Base-by-base conservation (phyloP, 2,797 vertebrate genomes). In the Bradypodion pumilum region DNA sequence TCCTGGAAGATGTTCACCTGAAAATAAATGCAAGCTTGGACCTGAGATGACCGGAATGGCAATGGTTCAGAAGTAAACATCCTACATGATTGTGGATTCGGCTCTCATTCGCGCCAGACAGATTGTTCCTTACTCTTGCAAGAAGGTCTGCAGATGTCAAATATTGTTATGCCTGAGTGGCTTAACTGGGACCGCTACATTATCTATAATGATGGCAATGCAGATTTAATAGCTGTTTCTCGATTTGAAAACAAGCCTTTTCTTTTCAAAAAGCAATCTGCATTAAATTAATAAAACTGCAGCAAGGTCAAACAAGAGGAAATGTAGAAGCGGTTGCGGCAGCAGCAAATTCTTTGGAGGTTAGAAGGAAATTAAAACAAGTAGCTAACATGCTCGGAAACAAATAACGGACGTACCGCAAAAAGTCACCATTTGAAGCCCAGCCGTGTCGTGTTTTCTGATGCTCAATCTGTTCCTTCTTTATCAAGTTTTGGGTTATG, bases 281-380 rank as follows among this genome's bases (percentile, higher is more conserved):
- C 65, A 82, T 77, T 69, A 78, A 80, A 80, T 78, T 16, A 86
- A 85, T 83, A 86, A n/a, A 89, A 75, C 56, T 74, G 32, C 0
- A 84, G 27, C 52, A 79, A 81, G 44, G 77, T 80, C 59, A 89
- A 90, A 80, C 3, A 35, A 0, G 15, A 81, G 85, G 63, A 74
- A 85, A 89, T 7, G 44, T 32, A 84, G 44, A 85, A 76, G 37
- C 29, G 75, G 78, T 1, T 6, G 0, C 2, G 12, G 65, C 68
- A 74, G 77, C 1, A 10, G 0, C 5, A 83, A 74, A 62, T 62
- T 72, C 80, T 12, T 80, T 78, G 65, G 77, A 77, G 80, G 78
- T 27, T 62, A 56, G 70, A n/a, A 75, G 72, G 74, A 83, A 92
- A 91, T 88, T n/a, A 88, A 81, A 86, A 49, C 7, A 63, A 85